Percentiles rank a stretch among this genome's conserved stretches.
These are phyloP conservation scores for Anhinga anhinga DNA, from an alignment of 2,113 vertebrate genomes.

Conservation along the genomic window DNA sequence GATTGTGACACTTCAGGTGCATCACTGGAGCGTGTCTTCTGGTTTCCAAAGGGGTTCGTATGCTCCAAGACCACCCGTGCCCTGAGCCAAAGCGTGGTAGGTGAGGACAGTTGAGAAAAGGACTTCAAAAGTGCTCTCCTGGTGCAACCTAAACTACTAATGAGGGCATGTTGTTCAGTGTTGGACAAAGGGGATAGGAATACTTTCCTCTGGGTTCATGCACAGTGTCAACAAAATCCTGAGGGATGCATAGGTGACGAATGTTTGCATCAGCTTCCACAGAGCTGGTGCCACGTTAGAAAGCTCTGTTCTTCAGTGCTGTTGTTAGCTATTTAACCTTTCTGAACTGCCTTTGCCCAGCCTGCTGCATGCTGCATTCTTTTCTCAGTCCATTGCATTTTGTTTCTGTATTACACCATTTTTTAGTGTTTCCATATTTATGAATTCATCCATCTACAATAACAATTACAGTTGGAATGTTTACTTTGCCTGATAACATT, in stretches of 20 bases:
- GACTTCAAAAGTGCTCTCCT: neutral
- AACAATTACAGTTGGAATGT: constrained; percentile 70
- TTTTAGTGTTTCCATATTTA: constrained; percentile 67
- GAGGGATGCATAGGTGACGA: neutral
- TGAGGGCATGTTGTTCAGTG: neutral
- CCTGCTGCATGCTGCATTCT: constrained; percentile 39
- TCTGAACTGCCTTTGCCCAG: constrained; percentile 32
- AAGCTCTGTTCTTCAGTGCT: neutral
- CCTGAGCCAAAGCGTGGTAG: accelerated
- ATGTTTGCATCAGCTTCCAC: neutral
- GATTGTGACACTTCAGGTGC: neutral
- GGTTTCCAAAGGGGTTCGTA: neutral
- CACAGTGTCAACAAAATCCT: neutral
- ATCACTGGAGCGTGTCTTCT: neutral
- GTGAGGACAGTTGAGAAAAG: neutral
- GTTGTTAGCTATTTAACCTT: constrained; percentile 35
- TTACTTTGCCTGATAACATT: constrained; percentile 72
- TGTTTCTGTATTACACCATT: constrained; percentile 43
- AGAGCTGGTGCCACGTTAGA: neutral
- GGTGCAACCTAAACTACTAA: neutral
- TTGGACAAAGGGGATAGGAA: neutral
- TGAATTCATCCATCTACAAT: constrained; percentile 66
- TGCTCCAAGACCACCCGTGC: neutral
- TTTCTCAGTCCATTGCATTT: constrained; percentile 53
- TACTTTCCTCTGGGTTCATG: neutral